These are phyloP conservation scores for Ascaphus truei DNA, from an alignment of 2,113 vertebrate species.

Conservation along the genomic window DNA sequence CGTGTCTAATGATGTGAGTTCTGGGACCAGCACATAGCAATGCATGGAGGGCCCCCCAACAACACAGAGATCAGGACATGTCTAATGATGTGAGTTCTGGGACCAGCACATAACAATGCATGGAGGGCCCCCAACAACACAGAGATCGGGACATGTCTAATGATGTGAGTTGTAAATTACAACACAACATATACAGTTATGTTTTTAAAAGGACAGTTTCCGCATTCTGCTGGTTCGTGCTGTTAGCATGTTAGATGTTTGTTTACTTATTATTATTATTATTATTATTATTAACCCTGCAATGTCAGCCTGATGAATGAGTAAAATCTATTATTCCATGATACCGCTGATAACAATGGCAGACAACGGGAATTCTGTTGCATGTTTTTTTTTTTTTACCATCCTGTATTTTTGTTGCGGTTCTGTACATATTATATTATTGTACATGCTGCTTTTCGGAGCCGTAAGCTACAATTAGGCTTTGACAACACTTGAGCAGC, in stretches of 20 bases:
- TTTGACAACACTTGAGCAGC: constrained; percentile 1
- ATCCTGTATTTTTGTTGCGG: not conserved
- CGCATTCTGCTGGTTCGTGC: not conserved
- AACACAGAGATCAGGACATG: too few species aligned
- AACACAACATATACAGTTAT: too few species aligned
- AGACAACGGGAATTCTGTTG: too few species aligned
- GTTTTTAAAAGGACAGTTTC: not conserved
- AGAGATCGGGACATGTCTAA: too few species aligned
- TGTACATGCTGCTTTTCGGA: constrained; percentile 2
- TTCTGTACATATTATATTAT: not conserved
- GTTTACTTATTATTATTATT: not conserved
- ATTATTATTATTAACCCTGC: constrained; percentile 8
- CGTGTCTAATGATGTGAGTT: too few species aligned
- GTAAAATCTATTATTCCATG: constrained; percentile 1
- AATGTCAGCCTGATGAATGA: not conserved
- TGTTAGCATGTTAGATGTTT: not conserved
- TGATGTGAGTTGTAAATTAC: too few species aligned
- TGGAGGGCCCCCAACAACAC: too few species aligned
- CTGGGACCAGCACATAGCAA: too few species aligned
- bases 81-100: too few species aligned
- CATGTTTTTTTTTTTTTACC: too few species aligned
- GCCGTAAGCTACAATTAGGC: constrained; percentile 15
- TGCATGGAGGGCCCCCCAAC: too few species aligned
- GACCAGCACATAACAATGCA: too few species aligned
- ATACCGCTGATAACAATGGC: constrained; percentile 4